Evolutionary conservation across 2,888 invertebrate species (phyloP).

Genomic region (Microctonus hyperodae): DNA sequence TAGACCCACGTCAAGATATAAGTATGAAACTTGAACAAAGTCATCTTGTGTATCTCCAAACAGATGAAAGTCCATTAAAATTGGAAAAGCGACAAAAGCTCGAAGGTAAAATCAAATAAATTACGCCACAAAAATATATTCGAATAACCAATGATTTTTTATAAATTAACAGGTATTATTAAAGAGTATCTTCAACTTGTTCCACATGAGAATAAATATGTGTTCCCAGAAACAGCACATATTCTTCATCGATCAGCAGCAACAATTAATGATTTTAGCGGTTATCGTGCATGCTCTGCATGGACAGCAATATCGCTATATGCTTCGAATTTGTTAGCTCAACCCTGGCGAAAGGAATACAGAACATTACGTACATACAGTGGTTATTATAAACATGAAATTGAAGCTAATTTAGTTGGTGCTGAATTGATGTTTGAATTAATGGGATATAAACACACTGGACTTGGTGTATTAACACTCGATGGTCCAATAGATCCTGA

Average conservation of each 20-base stretch:
- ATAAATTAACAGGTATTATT: constrained; percentile 70
- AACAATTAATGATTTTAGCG: constrained; percentile 77
- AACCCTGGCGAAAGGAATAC: constrained; percentile 91
- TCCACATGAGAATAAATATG: constrained; percentile 82
- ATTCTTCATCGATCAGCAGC: constrained; percentile 78
- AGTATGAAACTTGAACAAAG: constrained; percentile 78
- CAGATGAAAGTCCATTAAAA: constrained; percentile 81
- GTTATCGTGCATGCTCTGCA: constrained; percentile 80
- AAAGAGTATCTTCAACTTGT: constrained; percentile 80
- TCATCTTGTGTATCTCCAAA: constrained; percentile 81
- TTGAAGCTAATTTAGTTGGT: constrained; percentile 80
- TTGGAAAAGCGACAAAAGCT: constrained; percentile 78
- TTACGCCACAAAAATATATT: not conserved
- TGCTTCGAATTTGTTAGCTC: constrained; percentile 83
- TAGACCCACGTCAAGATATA: constrained; percentile 71
- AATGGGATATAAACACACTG: constrained; percentile 80
- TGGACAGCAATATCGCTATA: constrained; percentile 87
- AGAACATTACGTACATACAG: constrained; percentile 81
- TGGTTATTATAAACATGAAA: constrained; percentile 88
- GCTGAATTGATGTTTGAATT: constrained; percentile 79
- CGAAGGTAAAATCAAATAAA: constrained; percentile 68
- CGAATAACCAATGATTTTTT: not conserved
- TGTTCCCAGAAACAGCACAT: constrained; percentile 76
- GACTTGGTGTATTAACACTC: constrained; percentile 68
- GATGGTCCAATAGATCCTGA: constrained; percentile 84